A percentile compares a stretch with the other conserved stretches of the same genome.
These are phyloP conservation scores for Anagyrus pseudococci DNA, from an alignment of 2,888 invertebrate species.

Conservation along the genomic window DNA sequence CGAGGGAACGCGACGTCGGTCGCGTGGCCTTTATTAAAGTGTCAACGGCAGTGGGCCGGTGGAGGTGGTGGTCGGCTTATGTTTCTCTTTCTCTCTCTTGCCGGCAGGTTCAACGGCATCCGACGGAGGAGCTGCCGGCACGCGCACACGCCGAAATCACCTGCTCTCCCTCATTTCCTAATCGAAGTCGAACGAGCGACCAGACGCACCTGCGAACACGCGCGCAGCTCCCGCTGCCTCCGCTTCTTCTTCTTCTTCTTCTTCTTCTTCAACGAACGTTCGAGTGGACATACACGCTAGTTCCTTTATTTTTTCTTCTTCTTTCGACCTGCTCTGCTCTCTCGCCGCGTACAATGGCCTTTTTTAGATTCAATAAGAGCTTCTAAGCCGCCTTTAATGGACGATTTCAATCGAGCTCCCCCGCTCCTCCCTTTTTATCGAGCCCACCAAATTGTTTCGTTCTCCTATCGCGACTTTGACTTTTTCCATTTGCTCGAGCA, in stretches of 20 bases:
- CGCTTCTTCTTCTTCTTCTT: neutral
- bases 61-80: too few species aligned
- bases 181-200: slow-evolving; percentile 26
- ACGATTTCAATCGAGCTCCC: slow-evolving; percentile 21
- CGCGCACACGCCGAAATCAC: slow-evolving; percentile 21
- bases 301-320: neutral
- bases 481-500: neutral
- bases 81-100: neutral
- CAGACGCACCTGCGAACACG: slow-evolving; percentile 21
- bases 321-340: neutral
- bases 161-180: slow-evolving; percentile 22
- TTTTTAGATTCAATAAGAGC: slow-evolving; percentile 18
- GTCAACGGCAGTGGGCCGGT: slow-evolving; percentile 24
- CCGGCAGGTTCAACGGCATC: slow-evolving; percentile 23
- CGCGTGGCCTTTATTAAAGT: slow-evolving; percentile 25
- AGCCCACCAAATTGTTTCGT: neutral
- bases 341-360: slow-evolving; percentile 11
- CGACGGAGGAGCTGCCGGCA: neutral
- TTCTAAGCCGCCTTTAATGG: slow-evolving; percentile 27
- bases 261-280: neutral
- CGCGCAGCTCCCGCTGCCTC: neutral
- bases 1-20: neutral
- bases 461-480: neutral
- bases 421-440: neutral
- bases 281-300: neutral